Evolutionary conservation across 2,797 vertebrate species (phyloP).

Genomic region (Avahi laniger): DNA sequence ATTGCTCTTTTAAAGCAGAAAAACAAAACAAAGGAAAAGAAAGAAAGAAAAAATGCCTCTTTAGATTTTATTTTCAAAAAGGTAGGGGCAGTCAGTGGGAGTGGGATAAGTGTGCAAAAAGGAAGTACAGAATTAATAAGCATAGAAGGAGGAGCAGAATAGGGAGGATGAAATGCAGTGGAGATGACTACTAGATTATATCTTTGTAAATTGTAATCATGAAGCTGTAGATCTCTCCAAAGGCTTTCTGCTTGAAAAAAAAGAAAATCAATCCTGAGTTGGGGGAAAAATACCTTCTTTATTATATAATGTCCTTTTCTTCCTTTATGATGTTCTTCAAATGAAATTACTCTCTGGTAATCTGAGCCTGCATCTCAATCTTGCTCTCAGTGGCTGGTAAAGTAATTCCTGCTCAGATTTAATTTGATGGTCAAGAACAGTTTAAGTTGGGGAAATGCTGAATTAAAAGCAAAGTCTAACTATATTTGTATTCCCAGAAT

Average conservation of each 20-base stretch:
- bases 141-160: background rate
- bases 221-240: background rate
- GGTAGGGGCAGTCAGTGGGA: too few relatives aligned
- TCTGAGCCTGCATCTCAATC: background rate
- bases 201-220: background rate
- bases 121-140: background rate
- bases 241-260: background rate
- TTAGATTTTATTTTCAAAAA: background rate
- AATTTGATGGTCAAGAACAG: background rate
- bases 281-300: background rate
- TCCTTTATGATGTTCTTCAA: background rate
- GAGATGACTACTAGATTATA: background rate
- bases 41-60: background rate
- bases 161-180: background rate
- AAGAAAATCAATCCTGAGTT: background rate
- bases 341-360: background rate
- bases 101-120: background rate
- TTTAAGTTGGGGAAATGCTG: background rate
- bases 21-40: background rate
- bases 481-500: background rate
- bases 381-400: background rate
- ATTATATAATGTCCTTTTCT: background rate
- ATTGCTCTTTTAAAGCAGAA: background rate
- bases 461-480: background rate
- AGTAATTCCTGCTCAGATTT: background rate